A percentile compares a stretch with the other conserved stretches of the same genome.
phyloP scores from a whole-genome alignment of 2,797 vertebrate species.

The Alca torda region DNA sequence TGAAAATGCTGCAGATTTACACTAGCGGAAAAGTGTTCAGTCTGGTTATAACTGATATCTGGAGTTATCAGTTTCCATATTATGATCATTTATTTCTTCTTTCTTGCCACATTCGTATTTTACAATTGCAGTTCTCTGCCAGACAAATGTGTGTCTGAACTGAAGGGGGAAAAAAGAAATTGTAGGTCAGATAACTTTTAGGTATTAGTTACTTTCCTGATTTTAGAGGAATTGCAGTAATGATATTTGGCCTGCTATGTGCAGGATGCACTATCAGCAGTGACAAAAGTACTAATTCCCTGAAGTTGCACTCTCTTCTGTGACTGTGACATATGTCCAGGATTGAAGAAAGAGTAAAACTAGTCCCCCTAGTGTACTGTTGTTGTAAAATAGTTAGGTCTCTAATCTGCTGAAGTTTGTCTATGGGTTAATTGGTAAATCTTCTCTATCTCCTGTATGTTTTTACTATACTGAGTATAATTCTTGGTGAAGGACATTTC shows the following conservation, averaged over 20 bases:
- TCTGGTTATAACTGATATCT: not conserved
- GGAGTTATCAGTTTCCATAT: not conserved
- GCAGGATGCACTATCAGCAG: not conserved
- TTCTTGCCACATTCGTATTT: not conserved
- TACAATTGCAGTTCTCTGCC: not conserved
- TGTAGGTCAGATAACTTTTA: not conserved
- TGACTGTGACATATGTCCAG: not conserved
- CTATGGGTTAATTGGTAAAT: not conserved
- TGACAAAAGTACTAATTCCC: not conserved
- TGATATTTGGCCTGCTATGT: not conserved
- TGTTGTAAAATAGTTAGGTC: constrained; percentile 31
- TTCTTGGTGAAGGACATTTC: not conserved
- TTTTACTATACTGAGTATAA: not conserved
- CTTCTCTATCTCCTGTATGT: not conserved
- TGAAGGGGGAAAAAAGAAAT: not conserved
- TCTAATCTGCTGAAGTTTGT: not conserved
- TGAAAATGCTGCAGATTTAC: not conserved
- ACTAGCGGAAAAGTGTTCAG: not conserved
- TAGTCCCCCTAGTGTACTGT: constrained; percentile 62
- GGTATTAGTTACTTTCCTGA: not conserved
- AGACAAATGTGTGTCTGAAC: not conserved
- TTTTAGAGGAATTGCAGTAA: not conserved
- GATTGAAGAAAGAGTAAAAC: constrained; percentile 16
- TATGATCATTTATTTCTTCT: not conserved
- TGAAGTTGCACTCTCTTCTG: not conserved